Evolutionary conservation across 2,113 vertebrate genomes (phyloP).

Genomic region (Synchiropus splendidus): DNA sequence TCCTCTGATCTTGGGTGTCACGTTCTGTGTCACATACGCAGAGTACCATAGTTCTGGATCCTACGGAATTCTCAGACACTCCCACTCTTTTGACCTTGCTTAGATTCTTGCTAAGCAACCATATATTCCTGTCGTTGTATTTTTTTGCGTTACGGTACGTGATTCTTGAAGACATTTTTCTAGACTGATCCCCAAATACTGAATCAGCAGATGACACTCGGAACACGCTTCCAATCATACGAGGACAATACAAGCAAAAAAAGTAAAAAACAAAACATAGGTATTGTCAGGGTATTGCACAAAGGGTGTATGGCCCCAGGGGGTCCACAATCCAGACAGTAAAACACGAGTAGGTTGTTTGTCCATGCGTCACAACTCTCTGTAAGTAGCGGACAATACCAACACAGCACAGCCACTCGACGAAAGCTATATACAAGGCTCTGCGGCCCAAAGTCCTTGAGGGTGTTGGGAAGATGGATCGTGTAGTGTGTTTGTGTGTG

Average conservation of each 20-base stretch:
- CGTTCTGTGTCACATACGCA: too few relatives aligned
- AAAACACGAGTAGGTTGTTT: constrained; percentile 54
- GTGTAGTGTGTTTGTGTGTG: constrained; percentile 10
- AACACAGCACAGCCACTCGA: constrained; percentile 58
- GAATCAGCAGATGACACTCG: too few relatives aligned
- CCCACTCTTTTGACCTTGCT: too few relatives aligned
- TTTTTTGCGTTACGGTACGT: too few relatives aligned
- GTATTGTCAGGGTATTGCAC: constrained; percentile 61
- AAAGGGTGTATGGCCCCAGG: constrained; percentile 54
- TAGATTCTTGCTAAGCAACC: too few relatives aligned
- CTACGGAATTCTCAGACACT: too few relatives aligned
- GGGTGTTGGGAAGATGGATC: background rate
- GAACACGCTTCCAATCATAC: too few relatives aligned
- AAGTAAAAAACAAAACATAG: constrained; percentile 29
- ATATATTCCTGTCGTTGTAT: too few relatives aligned
- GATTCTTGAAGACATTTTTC: background rate
- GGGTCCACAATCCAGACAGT: constrained; percentile 53
- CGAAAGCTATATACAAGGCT: constrained; percentile 40
- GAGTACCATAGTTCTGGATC: too few relatives aligned
- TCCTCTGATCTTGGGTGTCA: too few relatives aligned
- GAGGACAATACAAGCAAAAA: constrained; percentile 16
- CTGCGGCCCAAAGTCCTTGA: background rate
- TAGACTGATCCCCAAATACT: too few relatives aligned
- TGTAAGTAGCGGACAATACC: constrained; percentile 53
- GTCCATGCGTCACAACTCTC: constrained; percentile 57